A percentile compares a stretch with the other conserved stretches of the same genome.
Evolutionary conservation across 2,888 invertebrate species (phyloP).

Genomic region (Temnothorax ravouxi): DNA sequence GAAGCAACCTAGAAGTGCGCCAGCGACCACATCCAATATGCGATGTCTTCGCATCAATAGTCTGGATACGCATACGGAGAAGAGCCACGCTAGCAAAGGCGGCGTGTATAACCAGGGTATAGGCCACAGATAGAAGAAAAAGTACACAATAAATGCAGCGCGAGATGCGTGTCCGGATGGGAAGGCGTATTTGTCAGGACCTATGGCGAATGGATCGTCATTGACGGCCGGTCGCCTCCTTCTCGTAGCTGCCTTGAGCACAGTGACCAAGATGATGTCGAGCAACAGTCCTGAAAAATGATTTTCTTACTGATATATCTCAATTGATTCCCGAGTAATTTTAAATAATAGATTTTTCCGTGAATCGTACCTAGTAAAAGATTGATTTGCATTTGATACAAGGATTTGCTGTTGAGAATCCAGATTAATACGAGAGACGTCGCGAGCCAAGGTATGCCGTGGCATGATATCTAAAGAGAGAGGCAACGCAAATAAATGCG

Average conservation of each 20-base stretch:
- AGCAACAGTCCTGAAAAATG: constrained; percentile 92
- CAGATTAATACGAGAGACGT: constrained; percentile 93
- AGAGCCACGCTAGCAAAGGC: constrained; percentile 92
- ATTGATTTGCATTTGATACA: constrained; percentile 95
- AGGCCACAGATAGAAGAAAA: constrained; percentile 90
- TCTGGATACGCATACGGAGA: constrained; percentile 92
- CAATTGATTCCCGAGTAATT: not conserved
- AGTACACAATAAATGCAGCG: constrained; percentile 91
- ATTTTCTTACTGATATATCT: constrained; percentile 15
- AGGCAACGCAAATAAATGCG: constrained; percentile 38
- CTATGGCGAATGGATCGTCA: constrained; percentile 90
- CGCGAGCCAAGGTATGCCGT: constrained; percentile 95
- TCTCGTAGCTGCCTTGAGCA: constrained; percentile 92
- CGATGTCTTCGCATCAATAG: constrained; percentile 95
- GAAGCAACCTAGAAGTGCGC: constrained; percentile 91
- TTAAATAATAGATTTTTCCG: constrained; percentile 1
- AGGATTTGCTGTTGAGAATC: constrained; percentile 90
- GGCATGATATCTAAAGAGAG: constrained; percentile 91
- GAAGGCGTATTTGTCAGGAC: constrained; percentile 96
- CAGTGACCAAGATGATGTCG: constrained; percentile 92
- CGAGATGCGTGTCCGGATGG: constrained; percentile 98
- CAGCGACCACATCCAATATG: constrained; percentile 93
- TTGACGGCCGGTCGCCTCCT: constrained; percentile 92
- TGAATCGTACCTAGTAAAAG: constrained; percentile 91
- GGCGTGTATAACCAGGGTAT: constrained; percentile 89